phyloP scores from a whole-genome alignment of 2,113 vertebrate species.

The Ondatra zibethicus region DNA sequence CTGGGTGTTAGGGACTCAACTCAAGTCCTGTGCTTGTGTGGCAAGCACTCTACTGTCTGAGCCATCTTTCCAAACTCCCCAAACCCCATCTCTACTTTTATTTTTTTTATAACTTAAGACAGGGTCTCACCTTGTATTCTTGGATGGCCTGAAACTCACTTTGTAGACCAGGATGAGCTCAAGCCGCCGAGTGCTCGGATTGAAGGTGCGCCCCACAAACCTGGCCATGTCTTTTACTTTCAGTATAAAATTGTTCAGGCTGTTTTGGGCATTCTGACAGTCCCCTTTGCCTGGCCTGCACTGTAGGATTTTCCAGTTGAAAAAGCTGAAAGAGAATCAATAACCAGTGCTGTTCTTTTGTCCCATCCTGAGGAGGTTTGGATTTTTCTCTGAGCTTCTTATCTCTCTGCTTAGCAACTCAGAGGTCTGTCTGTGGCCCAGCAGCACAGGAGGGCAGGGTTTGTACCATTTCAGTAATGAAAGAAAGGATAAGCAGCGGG shows the following conservation, averaged over 20 bases:
- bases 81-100: background rate
- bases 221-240: constrained; percentile 16
- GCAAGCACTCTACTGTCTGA: background rate
- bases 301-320: constrained; percentile 23
- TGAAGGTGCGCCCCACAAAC: background rate
- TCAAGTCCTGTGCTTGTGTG: background rate
- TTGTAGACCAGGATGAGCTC: background rate
- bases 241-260: constrained; percentile 1
- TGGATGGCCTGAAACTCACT: background rate
- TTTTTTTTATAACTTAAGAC: background rate
- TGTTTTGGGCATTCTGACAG: background rate
- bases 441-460: background rate
- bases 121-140: background rate
- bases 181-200: background rate
- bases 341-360: background rate
- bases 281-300: too few species aligned
- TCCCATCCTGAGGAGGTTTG: background rate
- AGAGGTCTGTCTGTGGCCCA: background rate
- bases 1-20: background rate
- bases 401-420: background rate
- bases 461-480: too few species aligned
- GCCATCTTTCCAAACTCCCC: background rate
- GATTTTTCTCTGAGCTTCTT: constrained; percentile 7
- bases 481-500: too few species aligned
- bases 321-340: background rate